Evolutionary conservation across 2,797 vertebrate genomes (phyloP).

Genomic region (Peromyscus aztecus): DNA sequence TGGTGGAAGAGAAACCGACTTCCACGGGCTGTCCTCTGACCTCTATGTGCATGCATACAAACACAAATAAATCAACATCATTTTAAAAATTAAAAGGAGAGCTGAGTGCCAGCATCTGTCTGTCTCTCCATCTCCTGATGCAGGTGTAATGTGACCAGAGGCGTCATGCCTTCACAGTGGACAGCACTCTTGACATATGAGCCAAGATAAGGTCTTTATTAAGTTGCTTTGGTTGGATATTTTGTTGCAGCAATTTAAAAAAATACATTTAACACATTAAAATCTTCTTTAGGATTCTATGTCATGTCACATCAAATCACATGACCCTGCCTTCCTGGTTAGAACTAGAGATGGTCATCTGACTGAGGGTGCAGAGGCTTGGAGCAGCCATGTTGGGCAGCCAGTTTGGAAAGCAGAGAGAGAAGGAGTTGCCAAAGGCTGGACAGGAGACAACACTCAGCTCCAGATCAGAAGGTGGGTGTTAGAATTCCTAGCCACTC

Average conservation of each 20-base stretch:
- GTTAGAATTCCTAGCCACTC: too few species aligned
- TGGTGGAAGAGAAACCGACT: not conserved
- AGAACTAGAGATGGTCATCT: not conserved
- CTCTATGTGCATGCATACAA: fast-evolving
- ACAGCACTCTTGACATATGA: not conserved
- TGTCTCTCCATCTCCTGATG: not conserved
- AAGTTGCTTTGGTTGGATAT: not conserved
- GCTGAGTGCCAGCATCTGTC: not conserved
- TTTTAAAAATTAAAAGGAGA: not conserved
- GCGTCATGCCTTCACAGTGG: not conserved
- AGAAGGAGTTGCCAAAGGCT: not conserved
- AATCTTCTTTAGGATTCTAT: not conserved
- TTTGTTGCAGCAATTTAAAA: not conserved
- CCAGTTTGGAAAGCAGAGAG: not conserved
- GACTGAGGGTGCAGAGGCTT: not conserved
- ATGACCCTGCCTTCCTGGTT: not conserved
- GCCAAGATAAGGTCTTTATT: not conserved
- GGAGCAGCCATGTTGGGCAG: not conserved
- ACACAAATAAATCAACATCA: not conserved
- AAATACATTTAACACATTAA: not conserved
- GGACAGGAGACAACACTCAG: not conserved
- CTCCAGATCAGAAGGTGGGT: not conserved
- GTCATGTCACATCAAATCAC: not conserved
- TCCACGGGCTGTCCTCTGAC: too few species aligned
- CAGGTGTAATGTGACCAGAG: too few species aligned